Conservation (phyloP, 2,113 vertebrate genomes). For the Ammodytes dubius region DNA sequence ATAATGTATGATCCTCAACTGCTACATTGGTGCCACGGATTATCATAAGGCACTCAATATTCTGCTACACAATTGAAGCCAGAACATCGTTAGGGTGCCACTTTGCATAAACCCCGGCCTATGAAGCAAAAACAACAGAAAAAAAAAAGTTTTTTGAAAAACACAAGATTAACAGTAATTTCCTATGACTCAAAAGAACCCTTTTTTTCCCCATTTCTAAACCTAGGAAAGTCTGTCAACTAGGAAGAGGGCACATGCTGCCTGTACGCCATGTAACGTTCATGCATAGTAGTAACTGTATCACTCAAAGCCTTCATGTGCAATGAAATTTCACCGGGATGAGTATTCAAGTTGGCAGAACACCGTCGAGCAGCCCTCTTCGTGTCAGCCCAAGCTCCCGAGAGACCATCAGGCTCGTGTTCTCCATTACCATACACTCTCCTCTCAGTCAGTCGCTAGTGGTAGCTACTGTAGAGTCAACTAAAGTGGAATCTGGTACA, state of each 20-base stretch:
- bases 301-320: slow-evolving; percentile 66
- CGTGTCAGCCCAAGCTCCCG: slow-evolving; percentile 71
- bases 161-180: slow-evolving; percentile 40
- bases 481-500: slow-evolving; percentile 58
- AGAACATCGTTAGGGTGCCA: slow-evolving; percentile 56
- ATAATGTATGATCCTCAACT: slow-evolving; percentile 77
- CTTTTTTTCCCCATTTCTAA: slow-evolving; percentile 32
- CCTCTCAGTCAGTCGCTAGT: slow-evolving; percentile 58
- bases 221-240: slow-evolving; percentile 37
- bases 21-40: slow-evolving; percentile 57
- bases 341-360: slow-evolving; percentile 76
- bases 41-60: slow-evolving; percentile 68
- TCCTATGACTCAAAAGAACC: slow-evolving; percentile 29
- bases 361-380: slow-evolving; percentile 64
- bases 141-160: slow-evolving; percentile 12
- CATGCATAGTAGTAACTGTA: slow-evolving; percentile 58
- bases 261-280: slow-evolving; percentile 45
- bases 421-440: slow-evolving; percentile 70
- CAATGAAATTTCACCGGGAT: slow-evolving; percentile 62
- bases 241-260: slow-evolving; percentile 14
- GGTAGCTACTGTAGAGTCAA: slow-evolving; percentile 58
- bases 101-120: slow-evolving; percentile 40
- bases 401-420: slow-evolving; percentile 65
- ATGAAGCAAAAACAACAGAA: slow-evolving; percentile 24
- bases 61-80: slow-evolving; percentile 45